Evolutionary conservation across 2,113 vertebrate species (phyloP).

Genomic region (Prochilodus magdalenae): DNA sequence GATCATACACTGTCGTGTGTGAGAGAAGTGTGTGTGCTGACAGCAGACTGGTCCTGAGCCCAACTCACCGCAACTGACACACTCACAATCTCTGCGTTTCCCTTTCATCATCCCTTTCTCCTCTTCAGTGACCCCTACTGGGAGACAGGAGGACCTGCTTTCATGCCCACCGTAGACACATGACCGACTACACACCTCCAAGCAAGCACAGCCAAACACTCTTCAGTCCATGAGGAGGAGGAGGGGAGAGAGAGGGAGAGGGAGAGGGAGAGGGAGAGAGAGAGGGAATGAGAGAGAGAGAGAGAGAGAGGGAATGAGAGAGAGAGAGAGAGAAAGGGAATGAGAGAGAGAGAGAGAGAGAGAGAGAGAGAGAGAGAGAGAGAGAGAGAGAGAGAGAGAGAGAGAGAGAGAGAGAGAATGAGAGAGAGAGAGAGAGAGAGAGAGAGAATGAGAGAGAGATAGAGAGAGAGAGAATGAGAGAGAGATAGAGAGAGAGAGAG

Average conservation of each 20-base stretch:
- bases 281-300: background rate
- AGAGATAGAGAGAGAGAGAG: background rate
- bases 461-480: too few relatives aligned
- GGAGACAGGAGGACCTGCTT: constrained; percentile 37
- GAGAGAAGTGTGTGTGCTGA: constrained; percentile 17
- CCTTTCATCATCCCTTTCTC: constrained; percentile 3
- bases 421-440: too few relatives aligned
- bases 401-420: too few relatives aligned
- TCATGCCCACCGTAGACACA: background rate
- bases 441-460: too few relatives aligned
- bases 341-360: background rate
- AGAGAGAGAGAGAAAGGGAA: background rate
- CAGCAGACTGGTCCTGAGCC: constrained; percentile 27
- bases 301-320: background rate
- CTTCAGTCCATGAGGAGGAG: constrained; percentile 9
- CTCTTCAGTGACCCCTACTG: constrained; percentile 66
- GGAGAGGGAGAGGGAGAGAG: constrained; percentile 6
- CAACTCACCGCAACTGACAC: constrained; percentile 3
- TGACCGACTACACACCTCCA: constrained; percentile 5
- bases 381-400: too few relatives aligned
- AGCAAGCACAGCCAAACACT: constrained; percentile 9
- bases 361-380: background rate
- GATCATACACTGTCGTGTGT: constrained; percentile 43
- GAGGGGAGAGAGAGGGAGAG: background rate
- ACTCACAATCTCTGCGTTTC: background rate